Percentiles rank a stretch among this genome's conserved stretches.
phyloP scores from a whole-genome alignment of 1,140 invertebrate genomes.

The Phortica variegata region DNA sequence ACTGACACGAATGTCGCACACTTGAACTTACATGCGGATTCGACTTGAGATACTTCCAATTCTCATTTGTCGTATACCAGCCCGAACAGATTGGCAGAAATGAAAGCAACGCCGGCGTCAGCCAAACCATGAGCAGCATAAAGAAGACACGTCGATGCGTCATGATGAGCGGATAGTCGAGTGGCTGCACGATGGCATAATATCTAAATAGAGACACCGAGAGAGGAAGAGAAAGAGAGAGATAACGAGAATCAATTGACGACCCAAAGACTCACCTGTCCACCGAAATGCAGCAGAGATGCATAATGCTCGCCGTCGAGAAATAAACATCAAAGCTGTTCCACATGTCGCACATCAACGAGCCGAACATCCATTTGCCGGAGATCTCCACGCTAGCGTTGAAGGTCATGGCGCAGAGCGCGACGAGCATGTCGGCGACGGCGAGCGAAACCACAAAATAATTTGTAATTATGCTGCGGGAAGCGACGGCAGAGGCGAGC shows the following conservation, averaged over 20 bases:
- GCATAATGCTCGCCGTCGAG: conserved; percentile 83
- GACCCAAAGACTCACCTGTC: conserved; percentile 62
- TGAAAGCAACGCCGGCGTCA: conserved; percentile 86
- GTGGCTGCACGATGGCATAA: conserved; percentile 85
- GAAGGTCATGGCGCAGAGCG: conserved; percentile 90
- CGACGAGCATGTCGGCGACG: conserved; percentile 88
- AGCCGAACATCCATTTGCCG: conserved; percentile 84
- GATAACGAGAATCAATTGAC: not conserved
- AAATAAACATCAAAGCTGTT: conserved; percentile 95
- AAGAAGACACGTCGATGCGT: conserved; percentile 73
- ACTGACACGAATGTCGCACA: not conserved
- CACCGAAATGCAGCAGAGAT: conserved; percentile 88
- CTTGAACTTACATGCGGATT: conserved; percentile 66
- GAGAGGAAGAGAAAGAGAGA: not conserved
- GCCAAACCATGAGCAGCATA: conserved; percentile 87
- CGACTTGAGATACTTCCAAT: conserved; percentile 68
- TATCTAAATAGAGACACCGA: too few relatives aligned
- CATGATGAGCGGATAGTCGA: conserved; percentile 88
- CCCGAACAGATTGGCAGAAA: conserved; percentile 94
- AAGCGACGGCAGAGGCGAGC: too few relatives aligned
- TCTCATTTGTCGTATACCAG: conserved; percentile 85
- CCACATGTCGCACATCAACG: conserved; percentile 92
- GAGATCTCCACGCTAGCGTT: conserved; percentile 85
- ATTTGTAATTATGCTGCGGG: conserved; percentile 83
- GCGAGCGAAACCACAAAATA: conserved; percentile 93